Base-by-base conservation (phyloP, 1,140 invertebrate genomes). In the Zaprionus gabonicus region DNA sequence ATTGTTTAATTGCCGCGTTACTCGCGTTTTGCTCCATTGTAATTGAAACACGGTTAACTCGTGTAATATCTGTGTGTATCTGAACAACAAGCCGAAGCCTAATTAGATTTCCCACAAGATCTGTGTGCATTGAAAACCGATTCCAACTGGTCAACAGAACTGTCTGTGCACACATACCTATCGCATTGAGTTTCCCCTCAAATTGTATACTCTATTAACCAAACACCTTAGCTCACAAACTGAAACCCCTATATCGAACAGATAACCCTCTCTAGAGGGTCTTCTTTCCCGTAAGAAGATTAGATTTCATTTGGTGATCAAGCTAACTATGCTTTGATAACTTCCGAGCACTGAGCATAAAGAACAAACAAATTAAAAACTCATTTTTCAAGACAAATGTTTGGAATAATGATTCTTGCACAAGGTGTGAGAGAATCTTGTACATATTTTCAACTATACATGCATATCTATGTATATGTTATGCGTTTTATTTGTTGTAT, bases 31-130 rank as follows among this genome's bases (percentile, higher is more conserved):
- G 59, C 38, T 64, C 1, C 15, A 64, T 12, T 51, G n/a, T 25
- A 63, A 74, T 56, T 57, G 23, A 70, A 68, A 62, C 66, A 62
- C 12, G 46, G 23, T 13, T 53, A 46, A 9, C 41, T 46, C n/a
- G n/a, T 46, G n/a, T 17, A 3, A 46, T 46, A 46, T 46, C n/a
- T 46, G n/a, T 46, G n/a, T 46, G 41, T 46, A 46, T 17, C 41
- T 17, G 41, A 46, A 20, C 41, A 59, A 58, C n/a, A n/a, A 23
- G 15, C 13, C 23, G 5, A 23, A 62, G 60, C 27, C 44, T 53
- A 15, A 62, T 62, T 70, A 62, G 25, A 51, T 9, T 17, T 28
- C 57, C 23, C 67, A 38, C 25, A 59, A 49, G 15, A n/a, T 55
- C 9, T 49, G 17, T 49, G 31, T 10, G 9, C 31, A 23, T 6